A percentile compares a stretch with the other conserved stretches of the same genome.
phyloP scores from a whole-genome alignment of 1,140 invertebrate species.

The Dendroctonus ponderosae region DNA sequence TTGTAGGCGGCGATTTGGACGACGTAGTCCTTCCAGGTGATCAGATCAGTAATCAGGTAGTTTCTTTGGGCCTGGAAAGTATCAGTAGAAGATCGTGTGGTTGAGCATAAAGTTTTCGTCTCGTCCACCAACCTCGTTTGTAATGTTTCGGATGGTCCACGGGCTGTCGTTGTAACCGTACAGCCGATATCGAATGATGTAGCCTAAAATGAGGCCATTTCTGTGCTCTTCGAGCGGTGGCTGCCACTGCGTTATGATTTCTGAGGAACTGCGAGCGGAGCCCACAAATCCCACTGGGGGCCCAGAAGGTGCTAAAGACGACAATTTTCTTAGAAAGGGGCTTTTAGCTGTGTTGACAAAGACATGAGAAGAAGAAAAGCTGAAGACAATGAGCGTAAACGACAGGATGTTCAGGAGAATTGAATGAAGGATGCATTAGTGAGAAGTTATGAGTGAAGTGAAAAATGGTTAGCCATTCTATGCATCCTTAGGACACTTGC shows the following conservation, averaged over 20 bases:
- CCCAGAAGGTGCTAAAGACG: constrained; percentile 75
- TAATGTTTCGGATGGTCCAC: constrained; percentile 88
- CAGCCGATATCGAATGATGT: constrained; percentile 86
- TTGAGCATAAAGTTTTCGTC: not conserved
- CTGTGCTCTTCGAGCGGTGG: constrained; percentile 87
- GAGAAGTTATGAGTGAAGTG: too few relatives aligned
- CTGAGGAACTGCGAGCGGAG: constrained; percentile 86
- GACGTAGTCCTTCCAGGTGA: constrained; percentile 97
- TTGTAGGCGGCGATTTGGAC: constrained; percentile 98
- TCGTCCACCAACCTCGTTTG: constrained; percentile 65
- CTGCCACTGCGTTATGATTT: constrained; percentile 98
- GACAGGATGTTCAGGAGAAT: too few relatives aligned
- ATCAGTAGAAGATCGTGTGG: not conserved
- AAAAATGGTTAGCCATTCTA: too few relatives aligned
- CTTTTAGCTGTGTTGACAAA: not conserved
- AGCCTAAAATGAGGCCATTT: constrained; percentile 93
- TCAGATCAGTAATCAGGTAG: constrained; percentile 89
- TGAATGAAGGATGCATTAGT: too few relatives aligned
- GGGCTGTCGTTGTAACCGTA: constrained; percentile 88
- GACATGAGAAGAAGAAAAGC: too few relatives aligned
- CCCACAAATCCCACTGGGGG: constrained; percentile 87
- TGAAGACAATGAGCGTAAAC: too few relatives aligned
- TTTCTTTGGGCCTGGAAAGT: constrained; percentile 73
- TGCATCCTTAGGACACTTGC: too few relatives aligned
- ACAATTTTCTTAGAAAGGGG: not conserved